Percentiles rank a stretch among this genome's conserved stretches.
phyloP scores from a whole-genome alignment of 35 echinoderm and acorn worm genomes.

The Apostichopus japonicus region DNA sequence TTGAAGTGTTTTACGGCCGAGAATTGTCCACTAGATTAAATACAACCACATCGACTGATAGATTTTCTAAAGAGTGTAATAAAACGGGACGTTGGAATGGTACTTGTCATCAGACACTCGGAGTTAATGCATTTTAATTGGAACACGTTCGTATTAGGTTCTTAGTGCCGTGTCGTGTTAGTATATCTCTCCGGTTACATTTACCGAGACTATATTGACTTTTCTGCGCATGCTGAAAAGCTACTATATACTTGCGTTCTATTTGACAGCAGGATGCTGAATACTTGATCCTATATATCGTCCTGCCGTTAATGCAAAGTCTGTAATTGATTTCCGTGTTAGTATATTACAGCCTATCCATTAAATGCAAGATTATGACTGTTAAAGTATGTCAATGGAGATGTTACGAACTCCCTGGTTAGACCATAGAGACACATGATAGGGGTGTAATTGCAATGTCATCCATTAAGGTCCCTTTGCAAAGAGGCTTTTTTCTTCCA shows the following conservation, averaged over 20 bases:
- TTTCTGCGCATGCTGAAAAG: background rate
- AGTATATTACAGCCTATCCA: background rate
- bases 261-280: background rate
- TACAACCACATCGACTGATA: background rate
- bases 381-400: no score
- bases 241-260: background rate
- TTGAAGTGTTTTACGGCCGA: background rate
- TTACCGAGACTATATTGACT: background rate
- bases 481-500: no score
- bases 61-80: background rate
- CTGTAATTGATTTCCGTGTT: background rate
- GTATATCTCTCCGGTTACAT: background rate
- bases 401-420: no score
- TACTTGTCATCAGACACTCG: constrained; percentile 22
- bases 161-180: constrained; percentile 11
- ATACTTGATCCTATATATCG: background rate
- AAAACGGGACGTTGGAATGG: background rate
- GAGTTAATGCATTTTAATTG: constrained; percentile 57
- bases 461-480: no score
- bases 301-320: no score
- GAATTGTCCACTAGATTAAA: background rate
- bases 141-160: constrained; percentile 23
- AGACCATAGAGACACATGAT: no score
- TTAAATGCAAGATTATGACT: background rate
- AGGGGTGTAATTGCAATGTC: no score